Evolutionary conservation across 1,140 invertebrate genomes (phyloP), one percentile per base, ranked within the genome.

Genomic region (Pseudomyrmex dendroicus): DNA sequence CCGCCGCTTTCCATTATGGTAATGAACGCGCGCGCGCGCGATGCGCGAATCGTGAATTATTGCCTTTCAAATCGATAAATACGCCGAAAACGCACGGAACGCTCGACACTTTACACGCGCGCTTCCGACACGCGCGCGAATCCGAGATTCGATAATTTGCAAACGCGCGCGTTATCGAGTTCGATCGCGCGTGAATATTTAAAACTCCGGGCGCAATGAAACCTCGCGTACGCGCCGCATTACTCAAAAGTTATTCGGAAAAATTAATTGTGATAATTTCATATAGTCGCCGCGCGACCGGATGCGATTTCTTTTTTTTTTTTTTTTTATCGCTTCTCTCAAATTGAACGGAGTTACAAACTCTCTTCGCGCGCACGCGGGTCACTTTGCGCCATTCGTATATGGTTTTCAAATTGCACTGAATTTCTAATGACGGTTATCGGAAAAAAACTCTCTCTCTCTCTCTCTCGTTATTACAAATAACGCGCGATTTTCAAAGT

Each of bases 121-220:
- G 66, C 48, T 68, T 70, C 44, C 25, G 25, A 1, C 62, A 56
- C 57, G 50, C 35, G 46, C 61, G 56, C 63, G 73, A 59, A 83
- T 78, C 17, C 73, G 82, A 68, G 50, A 73, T 73, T 64, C 62
- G 73, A 80, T 86, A 86, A 84, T 86, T 86, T 54, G 56, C 66
- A 10, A 50, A 62, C 62, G 73, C 17, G 66, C 35, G 35, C 25
- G 25, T 25, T 80, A 80, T 80, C 76, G 50, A 80, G 72, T 80
- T 80, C 76, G 57, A 72, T 52, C 76, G 15, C 15, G 76, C 15
- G 76, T 50, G 76, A 80, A 80, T 80, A 70, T 80, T 80, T 72
- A 50, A 80, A 80, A 2, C 50, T 59, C 25, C 35, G 35, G 35
- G 48, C 9, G 57, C 54, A n/a, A 10, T 12, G 52, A 17, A 68